These are phyloP conservation scores for Osmerus mordax DNA, from an alignment of 2,113 vertebrate genomes.

Conservation along the genomic window DNA sequence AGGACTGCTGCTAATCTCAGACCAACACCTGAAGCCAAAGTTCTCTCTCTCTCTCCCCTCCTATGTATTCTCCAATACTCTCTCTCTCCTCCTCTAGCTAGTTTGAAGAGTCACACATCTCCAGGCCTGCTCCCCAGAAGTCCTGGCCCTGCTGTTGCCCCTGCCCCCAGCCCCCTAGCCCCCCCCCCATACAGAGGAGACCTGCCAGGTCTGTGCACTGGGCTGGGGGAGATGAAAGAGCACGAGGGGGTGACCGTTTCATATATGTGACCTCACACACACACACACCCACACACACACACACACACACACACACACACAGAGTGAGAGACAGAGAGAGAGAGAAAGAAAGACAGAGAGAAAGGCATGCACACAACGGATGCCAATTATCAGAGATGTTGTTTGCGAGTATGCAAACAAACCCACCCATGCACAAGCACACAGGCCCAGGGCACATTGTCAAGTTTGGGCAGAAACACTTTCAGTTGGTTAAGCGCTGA, in stretches of 20 bases:
- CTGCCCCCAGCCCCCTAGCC: neutral
- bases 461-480: too few species aligned
- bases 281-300: conserved; percentile 8
- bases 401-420: neutral
- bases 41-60: neutral
- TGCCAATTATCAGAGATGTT: neutral
- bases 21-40: conserved; percentile 7
- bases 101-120: conserved; percentile 30
- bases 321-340: neutral
- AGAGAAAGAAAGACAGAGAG: neutral
- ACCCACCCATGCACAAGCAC: neutral
- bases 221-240: conserved; percentile 67
- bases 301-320: conserved; percentile 17
- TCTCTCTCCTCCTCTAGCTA: neutral
- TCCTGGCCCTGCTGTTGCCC: conserved; percentile 19
- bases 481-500: too few species aligned
- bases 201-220: conserved; percentile 60
- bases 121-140: conserved; percentile 48
- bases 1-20: conserved; percentile 10
- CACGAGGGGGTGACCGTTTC: conserved; percentile 69
- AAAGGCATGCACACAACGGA: neutral
- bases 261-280: conserved; percentile 51
- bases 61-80: conserved; percentile 23
- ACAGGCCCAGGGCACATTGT: neutral
- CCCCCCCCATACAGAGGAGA: neutral